phyloP scores from a whole-genome alignment of 2,888 invertebrate genomes.

The Acleris literana region DNA sequence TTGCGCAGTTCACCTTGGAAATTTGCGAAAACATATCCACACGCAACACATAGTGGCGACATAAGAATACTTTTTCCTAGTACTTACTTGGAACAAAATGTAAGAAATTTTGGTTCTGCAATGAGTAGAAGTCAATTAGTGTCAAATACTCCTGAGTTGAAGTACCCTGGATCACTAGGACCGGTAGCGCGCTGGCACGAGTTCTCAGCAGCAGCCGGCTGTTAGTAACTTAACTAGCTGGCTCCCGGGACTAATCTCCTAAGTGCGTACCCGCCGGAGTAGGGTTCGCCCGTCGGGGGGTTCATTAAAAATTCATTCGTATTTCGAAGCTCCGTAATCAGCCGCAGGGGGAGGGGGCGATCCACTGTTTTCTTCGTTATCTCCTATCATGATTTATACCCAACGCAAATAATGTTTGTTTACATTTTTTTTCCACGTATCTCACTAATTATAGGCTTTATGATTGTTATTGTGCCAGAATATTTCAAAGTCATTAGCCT shows the following conservation, averaged over 20 bases:
- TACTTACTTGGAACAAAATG: not conserved
- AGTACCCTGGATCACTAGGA: not conserved
- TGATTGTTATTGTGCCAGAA: slow-evolving; percentile 19
- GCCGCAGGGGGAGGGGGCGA: slow-evolving; percentile 60
- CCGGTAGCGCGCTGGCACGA: not conserved
- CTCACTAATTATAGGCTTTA: slow-evolving; percentile 23
- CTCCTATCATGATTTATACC: slow-evolving; percentile 64
- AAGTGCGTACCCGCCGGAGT: slow-evolving; percentile 71
- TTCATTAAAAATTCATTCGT: slow-evolving; percentile 84
- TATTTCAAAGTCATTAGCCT: slow-evolving; percentile 31
- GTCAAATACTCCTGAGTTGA: not conserved
- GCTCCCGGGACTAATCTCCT: slow-evolving; percentile 81
- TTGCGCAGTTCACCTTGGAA: slow-evolving; percentile 28
- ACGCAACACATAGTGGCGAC: slow-evolving; percentile 24
- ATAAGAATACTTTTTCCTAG: slow-evolving; percentile 4
- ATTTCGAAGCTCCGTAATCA: slow-evolving; percentile 78
- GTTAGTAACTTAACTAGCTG: slow-evolving; percentile 65
- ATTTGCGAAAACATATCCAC: slow-evolving; percentile 25
- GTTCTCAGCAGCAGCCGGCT: slow-evolving; percentile 47
- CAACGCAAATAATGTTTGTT: slow-evolving; percentile 43
- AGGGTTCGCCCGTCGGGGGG: slow-evolving; percentile 49
- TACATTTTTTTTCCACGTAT: slow-evolving; percentile 34
- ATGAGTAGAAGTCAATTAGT: not conserved
- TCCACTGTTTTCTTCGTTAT: slow-evolving; percentile 63
- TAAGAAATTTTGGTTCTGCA: no score